Percentiles rank a stretch among this genome's conserved stretches.
Conservation (phyloP, 2,888 invertebrate species). For the Torymus auratus region DNA sequence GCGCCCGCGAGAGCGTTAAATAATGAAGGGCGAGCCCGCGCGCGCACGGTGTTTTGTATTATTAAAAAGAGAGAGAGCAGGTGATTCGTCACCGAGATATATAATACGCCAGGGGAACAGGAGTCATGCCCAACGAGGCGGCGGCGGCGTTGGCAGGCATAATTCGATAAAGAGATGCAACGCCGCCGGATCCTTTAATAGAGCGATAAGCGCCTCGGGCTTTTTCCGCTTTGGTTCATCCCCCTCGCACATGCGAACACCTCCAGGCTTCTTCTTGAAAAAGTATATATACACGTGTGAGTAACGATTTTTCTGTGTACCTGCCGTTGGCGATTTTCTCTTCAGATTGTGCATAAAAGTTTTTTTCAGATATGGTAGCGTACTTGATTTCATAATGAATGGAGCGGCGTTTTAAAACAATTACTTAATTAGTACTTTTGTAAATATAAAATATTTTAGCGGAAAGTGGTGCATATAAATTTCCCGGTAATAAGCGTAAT, state of each 20-base stretch:
- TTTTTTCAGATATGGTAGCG: neutral
- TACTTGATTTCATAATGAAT: neutral
- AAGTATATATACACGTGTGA: too few species aligned
- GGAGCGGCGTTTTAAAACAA: conserved; percentile 6
- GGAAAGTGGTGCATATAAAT: neutral
- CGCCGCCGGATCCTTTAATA: neutral
- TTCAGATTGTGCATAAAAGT: conserved; percentile 1
- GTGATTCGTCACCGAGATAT: conserved; percentile 30
- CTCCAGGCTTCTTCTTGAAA: too few species aligned
- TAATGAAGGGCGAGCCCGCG: conserved; percentile 9
- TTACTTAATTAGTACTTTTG: conserved; percentile 25
- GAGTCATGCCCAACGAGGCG: conserved; percentile 9
- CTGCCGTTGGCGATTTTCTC: neutral
- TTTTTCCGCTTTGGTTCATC: conserved; percentile 18
- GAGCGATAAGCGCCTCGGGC: conserved; percentile 8
- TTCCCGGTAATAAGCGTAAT: neutral
- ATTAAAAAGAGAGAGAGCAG: neutral
- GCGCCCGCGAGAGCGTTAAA: neutral
- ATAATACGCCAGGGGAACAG: neutral
- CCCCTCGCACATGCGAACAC: neutral
- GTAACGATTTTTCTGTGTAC: too few species aligned
- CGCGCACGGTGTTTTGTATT: neutral
- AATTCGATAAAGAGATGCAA: neutral
- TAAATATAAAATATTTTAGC: neutral
- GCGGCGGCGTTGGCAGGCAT: neutral